Base-by-base conservation (phyloP, 2,797 vertebrate genomes). In the Bovichtus diacanthus region DNA sequence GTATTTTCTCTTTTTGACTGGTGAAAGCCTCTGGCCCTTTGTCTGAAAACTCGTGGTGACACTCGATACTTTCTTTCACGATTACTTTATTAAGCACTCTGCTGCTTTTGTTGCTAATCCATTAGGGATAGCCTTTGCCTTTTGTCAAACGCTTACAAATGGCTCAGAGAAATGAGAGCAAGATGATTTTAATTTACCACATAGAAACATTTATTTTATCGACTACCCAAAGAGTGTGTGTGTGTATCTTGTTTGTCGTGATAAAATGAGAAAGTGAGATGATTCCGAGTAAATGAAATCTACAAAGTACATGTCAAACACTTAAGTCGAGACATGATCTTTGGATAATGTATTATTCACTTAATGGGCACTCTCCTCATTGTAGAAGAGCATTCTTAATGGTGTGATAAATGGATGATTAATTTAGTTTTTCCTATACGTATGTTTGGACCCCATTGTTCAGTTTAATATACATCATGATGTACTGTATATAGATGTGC, bases 1-100 rank as follows among this genome's bases (percentile, higher is more conserved):
- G 76, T 58, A 62, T 85, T 90, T 76, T 80, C 34, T 62, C 47
- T 64, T 82, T 82, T 58, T 54, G 47, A 54, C 59, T 23, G 13
- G 77, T 87, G 83, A 79, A 82, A 79, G 76, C 76, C 50, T 6
- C 76, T 68, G 61, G 74, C 66, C 43, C 36, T 85, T 66, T 54
- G 67, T 21, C 74, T 62, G 54, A 76, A 54, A 74, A 41, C 80
- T 77, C 65, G 71, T 67, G 66, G 76, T 87, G 85, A 89, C 70
- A 92, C 84, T 78, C 64, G 56, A 92, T 85, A 91, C 64, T 64
- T 71, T 73, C 85, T 82, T 89, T 89, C 70, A 83, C 72, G 31
- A 87, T 81, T 59, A 84, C 80, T 82, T 84, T 72, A 74, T 78
- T 83, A 39, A 83, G 83, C 81, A 58, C 87, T 78, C 69, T 63